Evolutionary conservation across 2,888 invertebrate species (phyloP).

Genomic region (Caenorhabditis sp.): DNA sequence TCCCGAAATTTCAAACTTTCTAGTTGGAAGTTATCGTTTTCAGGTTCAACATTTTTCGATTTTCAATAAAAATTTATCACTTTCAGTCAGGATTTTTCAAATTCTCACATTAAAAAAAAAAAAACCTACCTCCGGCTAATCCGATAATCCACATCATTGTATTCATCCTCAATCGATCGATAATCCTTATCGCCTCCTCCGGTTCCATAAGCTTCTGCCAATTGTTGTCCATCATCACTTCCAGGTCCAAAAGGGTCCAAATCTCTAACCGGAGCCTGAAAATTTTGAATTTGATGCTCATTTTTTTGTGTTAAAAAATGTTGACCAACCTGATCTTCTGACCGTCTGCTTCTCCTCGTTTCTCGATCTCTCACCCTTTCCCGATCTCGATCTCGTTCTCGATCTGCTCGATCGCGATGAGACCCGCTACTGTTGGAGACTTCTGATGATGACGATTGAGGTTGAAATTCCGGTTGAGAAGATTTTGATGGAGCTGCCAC

Average conservation of each 20-base stretch:
- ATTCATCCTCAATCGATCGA: slow-evolving; percentile 29
- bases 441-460: not conserved
- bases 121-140: not conserved
- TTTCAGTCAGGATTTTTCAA: not conserved
- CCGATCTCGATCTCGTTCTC: slow-evolving; percentile 12
- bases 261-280: slow-evolving; percentile 2
- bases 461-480: no score
- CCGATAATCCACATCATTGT: slow-evolving; percentile 29
- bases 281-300: no score
- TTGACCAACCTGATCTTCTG: slow-evolving; percentile 2
- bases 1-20: no score
- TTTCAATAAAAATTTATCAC: not conserved
- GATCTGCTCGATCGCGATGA: slow-evolving; percentile 3
- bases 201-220: slow-evolving; percentile 22
- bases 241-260: slow-evolving; percentile 37
- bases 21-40: no score
- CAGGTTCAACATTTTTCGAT: no score
- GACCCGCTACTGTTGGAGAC: not conserved
- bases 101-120: not conserved
- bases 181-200: slow-evolving; percentile 25
- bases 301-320: no score
- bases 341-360: slow-evolving; percentile 7
- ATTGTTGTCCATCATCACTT: slow-evolving; percentile 13
- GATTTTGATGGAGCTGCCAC: not conserved
- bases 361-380: slow-evolving; percentile 7